A percentile compares a stretch with the other conserved stretches of the same genome.
Conservation (phyloP, 2,797 vertebrate genomes). For the Heterohyrax brucei region DNA sequence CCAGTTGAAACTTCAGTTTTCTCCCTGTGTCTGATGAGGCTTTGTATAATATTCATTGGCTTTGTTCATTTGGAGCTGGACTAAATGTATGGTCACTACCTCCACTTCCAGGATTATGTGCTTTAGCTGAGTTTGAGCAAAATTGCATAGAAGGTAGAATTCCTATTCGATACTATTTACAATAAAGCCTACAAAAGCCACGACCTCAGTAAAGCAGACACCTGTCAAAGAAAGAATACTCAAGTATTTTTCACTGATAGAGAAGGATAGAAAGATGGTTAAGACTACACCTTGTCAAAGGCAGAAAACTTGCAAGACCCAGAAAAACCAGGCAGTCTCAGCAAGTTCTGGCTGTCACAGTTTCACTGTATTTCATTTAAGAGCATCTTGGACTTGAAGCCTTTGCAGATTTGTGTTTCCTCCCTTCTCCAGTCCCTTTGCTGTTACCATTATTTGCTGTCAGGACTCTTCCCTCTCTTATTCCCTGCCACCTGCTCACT, state of each 20-base stretch:
- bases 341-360: not conserved
- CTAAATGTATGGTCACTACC: constrained; percentile 12
- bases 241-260: not conserved
- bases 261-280: not conserved
- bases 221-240: not conserved
- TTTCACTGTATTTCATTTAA: not conserved
- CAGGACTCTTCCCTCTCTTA: not conserved
- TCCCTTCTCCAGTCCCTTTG: not conserved
- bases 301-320: not conserved
- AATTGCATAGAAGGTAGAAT: constrained; percentile 13
- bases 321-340: not conserved
- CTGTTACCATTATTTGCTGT: not conserved
- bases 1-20: not conserved
- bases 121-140: constrained; percentile 30
- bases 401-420: not conserved
- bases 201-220: not conserved
- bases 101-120: constrained; percentile 7
- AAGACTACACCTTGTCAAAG: not conserved
- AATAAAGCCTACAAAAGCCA: not conserved
- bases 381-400: not conserved
- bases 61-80: not conserved
- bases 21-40: not conserved
- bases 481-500: not conserved
- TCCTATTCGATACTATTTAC: not conserved
- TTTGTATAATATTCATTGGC: not conserved